Evolutionary conservation across 2,888 invertebrate genomes (phyloP).

Genomic region (Heteromyza rotundicornis): DNA sequence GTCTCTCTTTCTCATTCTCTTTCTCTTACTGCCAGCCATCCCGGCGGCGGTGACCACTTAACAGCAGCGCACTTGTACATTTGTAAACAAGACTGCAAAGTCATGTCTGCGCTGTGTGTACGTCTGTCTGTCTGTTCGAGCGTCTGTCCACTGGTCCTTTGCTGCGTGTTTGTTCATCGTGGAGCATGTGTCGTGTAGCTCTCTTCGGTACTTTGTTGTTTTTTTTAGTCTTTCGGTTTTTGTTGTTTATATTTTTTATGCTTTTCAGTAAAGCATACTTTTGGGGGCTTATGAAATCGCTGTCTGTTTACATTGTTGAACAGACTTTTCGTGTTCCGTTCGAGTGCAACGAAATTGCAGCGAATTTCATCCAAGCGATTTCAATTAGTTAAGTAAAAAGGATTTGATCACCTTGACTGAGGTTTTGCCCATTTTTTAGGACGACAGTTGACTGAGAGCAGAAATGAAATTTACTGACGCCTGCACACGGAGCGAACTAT

Average conservation of each 20-base stretch:
- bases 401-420: no score
- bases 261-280: neutral
- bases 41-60: neutral
- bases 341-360: no score
- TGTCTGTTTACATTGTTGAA: neutral
- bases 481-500: no score
- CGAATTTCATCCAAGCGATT: no score
- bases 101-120: neutral
- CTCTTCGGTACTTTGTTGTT: neutral
- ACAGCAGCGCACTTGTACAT: neutral
- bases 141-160: neutral
- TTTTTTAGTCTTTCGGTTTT: neutral
- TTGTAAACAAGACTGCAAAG: constrained; percentile 3
- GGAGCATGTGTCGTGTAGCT: neutral
- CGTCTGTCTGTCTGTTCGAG: neutral
- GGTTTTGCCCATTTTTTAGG: no score
- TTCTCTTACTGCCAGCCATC: no score
- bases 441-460: no score
- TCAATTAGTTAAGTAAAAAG: no score
- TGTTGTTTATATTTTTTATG: neutral
- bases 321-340: neutral
- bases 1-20: no score
- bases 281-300: neutral
- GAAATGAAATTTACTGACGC: no score
- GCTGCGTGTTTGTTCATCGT: neutral